These are phyloP conservation scores for Aspidiotus rigidus DNA, from an alignment of 2,888 invertebrate genomes.

Conservation along the genomic window DNA sequence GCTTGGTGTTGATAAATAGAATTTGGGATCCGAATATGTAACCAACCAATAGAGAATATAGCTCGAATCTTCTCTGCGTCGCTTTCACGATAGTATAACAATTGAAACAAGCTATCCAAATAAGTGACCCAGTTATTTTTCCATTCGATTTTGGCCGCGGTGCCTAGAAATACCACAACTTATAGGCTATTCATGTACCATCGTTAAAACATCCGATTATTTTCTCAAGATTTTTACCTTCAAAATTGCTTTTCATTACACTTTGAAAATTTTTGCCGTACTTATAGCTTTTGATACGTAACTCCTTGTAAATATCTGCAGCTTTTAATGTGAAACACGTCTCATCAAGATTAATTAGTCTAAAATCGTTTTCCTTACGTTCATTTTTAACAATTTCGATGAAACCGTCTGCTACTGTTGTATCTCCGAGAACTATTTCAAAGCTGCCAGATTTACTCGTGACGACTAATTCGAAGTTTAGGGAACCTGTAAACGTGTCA, in stretches of 20 bases:
- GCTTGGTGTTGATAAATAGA: no score
- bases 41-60: background rate
- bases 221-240: slow-evolving; percentile 9
- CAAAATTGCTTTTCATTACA: slow-evolving; percentile 12
- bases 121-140: slow-evolving; percentile 14
- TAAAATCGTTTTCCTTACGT: background rate
- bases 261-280: slow-evolving; percentile 17
- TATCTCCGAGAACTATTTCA: slow-evolving; percentile 6
- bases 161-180: background rate
- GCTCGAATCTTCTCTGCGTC: background rate
- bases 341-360: background rate
- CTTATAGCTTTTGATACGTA: slow-evolving; percentile 17
- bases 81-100: slow-evolving; percentile 1
- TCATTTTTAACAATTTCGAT: background rate
- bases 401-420: slow-evolving; percentile 10
- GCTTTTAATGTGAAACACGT: background rate
- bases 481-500: background rate
- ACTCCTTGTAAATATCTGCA: slow-evolving; percentile 20
- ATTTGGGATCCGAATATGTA: background rate
- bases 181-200: background rate
- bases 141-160: slow-evolving; percentile 10
- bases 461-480: slow-evolving; percentile 13
- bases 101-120: slow-evolving; percentile 13
- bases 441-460: background rate
- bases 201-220: background rate